Percentiles rank a stretch among this genome's conserved stretches.
These are phyloP conservation scores for Pseudomyrmex pallidus DNA, from an alignment of 1,140 invertebrate species.

Conservation along the genomic window DNA sequence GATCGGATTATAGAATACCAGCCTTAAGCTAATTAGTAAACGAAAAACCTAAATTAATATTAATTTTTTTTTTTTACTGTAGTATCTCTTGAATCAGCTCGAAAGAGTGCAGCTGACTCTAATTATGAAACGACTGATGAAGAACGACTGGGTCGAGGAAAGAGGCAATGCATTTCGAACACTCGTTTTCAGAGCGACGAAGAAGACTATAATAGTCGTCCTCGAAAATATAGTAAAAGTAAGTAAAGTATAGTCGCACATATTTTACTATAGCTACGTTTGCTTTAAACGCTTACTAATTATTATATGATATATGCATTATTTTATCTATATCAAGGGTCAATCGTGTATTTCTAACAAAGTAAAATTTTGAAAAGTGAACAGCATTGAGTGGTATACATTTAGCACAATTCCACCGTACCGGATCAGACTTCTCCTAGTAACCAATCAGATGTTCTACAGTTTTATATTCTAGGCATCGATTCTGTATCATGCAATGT, in stretches of 20 bases:
- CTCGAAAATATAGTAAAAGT: neutral
- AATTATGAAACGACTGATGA: constrained; percentile 5
- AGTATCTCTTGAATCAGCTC: constrained; percentile 20
- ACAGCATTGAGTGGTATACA: neutral
- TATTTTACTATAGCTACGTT: neutral
- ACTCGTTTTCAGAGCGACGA: neutral
- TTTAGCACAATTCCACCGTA: too few relatives aligned
- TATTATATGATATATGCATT: neutral
- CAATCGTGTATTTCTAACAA: neutral
- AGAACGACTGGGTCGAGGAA: neutral
- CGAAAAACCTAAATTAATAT: too few relatives aligned
- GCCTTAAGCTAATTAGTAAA: too few relatives aligned
- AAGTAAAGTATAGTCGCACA: neutral
- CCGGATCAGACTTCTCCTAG: too few relatives aligned
- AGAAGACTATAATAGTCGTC: neutral
- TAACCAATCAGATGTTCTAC: too few relatives aligned
- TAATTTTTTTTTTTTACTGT: neutral
- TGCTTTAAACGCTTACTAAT: neutral
- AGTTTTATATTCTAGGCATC: too few relatives aligned
- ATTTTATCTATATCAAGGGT: neutral
- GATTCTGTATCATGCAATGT: too few relatives aligned
- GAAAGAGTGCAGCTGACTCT: neutral
- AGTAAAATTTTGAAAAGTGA: neutral
- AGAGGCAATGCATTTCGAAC: neutral
- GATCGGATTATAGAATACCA: too few relatives aligned